phyloP scores from a whole-genome alignment of 2,113 vertebrate species.

The Larimichthys polyactis region DNA sequence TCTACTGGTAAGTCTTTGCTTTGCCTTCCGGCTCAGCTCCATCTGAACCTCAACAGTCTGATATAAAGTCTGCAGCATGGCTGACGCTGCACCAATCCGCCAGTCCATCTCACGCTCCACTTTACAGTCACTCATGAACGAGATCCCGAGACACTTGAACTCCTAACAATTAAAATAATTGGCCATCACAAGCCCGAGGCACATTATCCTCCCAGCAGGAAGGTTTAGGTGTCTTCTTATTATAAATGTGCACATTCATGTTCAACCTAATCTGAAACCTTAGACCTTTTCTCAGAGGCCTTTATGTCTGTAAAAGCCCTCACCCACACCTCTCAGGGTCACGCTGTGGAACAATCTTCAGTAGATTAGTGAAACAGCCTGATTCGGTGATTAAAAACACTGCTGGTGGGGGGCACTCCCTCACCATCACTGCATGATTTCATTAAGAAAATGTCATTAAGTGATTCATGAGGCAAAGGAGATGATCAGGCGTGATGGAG shows the following conservation, averaged over 20 bases:
- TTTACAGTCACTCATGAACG: too few relatives aligned
- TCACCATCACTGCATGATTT: background rate
- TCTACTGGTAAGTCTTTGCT: too few relatives aligned
- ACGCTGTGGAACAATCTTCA: background rate
- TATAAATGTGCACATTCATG: background rate
- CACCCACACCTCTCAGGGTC: background rate
- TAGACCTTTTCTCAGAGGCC: background rate
- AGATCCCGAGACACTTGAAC: too few relatives aligned
- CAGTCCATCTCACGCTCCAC: too few relatives aligned
- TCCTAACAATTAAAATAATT: background rate
- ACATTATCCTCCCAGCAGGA: background rate
- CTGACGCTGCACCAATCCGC: too few relatives aligned
- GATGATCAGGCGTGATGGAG: background rate
- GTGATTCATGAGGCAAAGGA: background rate
- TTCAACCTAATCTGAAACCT: background rate
- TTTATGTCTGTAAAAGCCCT: background rate
- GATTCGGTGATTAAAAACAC: constrained; percentile 7
- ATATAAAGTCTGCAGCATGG: too few relatives aligned
- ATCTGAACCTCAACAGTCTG: too few relatives aligned
- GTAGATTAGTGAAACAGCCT: background rate
- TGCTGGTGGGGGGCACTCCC: background rate
- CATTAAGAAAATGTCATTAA: background rate
- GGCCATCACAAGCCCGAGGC: background rate
- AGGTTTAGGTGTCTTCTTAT: too few relatives aligned
- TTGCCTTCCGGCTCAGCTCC: too few relatives aligned